Evolutionary conservation across 2,888 invertebrate genomes (phyloP), one percentile per base, ranked within the genome.

Genomic region (Euproctis similis): DNA sequence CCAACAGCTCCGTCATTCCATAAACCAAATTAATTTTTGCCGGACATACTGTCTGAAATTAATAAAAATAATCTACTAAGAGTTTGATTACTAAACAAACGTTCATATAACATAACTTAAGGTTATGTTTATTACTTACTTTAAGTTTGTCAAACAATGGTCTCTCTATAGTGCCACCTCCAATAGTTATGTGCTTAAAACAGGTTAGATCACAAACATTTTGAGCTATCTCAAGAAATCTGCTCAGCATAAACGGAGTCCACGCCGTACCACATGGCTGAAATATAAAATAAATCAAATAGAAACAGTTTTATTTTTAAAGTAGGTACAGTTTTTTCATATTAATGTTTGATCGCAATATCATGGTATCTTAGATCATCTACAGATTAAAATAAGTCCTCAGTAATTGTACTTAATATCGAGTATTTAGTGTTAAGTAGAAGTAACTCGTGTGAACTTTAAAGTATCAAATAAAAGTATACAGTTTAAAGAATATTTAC

Each of bases 191-290:
- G 46, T 55, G 51, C 53, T 55, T 63, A 53, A 74, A 71, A 35
- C 54, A 64, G 26, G 67, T 60, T 46, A 74, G 52, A 55, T 73
- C 68, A 51, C 68, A 68, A 37, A 55, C 49, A 35, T 61, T 59
- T 48, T 61, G 59, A 26, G 62, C 64, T 30, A 52, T 58, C 31
- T 50, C 48, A 32, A 70, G 31, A 41, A 74, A 71, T 52, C 62
- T 60, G 24, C 57, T 59, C 31, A 73, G 46, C 48, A 71, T 43
- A 53, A 54, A 63, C 29, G 69, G 67, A 31, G 65, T 59, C 57
- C 64, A 71, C n/a, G 57, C 64, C 4, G 70, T 66, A 24, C 40
- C 49, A 21, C 53, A 46, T 13, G 71, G 70, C 66, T 70, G 61
- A 51, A 67, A 67, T 36, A 39, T 46, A 31, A 25, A 17, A 26